Percentiles rank a stretch among this genome's conserved stretches.
phyloP scores from a whole-genome alignment of 2,888 invertebrate genomes.

The Xylota segnis region DNA sequence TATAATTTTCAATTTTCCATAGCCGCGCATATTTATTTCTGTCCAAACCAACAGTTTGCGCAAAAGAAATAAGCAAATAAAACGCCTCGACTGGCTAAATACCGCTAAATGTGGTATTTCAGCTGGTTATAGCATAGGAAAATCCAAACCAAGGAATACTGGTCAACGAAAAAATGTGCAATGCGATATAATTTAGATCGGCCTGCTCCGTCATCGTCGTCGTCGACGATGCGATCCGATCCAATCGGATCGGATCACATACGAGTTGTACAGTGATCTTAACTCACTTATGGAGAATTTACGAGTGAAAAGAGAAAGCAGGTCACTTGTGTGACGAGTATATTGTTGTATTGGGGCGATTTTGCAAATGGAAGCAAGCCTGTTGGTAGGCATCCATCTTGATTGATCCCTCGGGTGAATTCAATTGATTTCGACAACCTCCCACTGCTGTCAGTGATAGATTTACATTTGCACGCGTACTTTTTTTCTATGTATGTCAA shows the following conservation, averaged over 20 bases:
- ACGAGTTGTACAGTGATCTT: constrained; percentile 48
- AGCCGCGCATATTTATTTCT: constrained; percentile 27
- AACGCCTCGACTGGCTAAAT: constrained; percentile 39
- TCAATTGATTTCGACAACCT: constrained; percentile 51
- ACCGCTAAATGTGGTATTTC: constrained; percentile 45
- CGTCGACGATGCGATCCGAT: not conserved
- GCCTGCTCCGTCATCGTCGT: not conserved
- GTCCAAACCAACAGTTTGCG: constrained; percentile 39
- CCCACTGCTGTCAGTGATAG: constrained; percentile 47
- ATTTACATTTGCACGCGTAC: constrained; percentile 18
- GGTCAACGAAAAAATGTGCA: constrained; percentile 43
- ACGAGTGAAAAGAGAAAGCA: constrained; percentile 73
- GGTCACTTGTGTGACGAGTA: constrained; percentile 71
- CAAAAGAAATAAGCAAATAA: constrained; percentile 49
- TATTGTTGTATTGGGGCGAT: constrained; percentile 16
- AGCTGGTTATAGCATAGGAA: constrained; percentile 13
- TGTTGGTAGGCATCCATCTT: constrained; percentile 25
- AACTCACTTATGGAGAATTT: constrained; percentile 49
- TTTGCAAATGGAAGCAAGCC: constrained; percentile 46
- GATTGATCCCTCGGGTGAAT: constrained; percentile 31
- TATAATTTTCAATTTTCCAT: constrained; percentile 39
- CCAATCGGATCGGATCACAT: constrained; percentile 51
- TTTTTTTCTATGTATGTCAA: constrained; percentile 42
- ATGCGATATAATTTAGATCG: constrained; percentile 64
- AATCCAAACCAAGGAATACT: constrained; percentile 31